A percentile compares a stretch with the other conserved stretches of the same genome.
phyloP scores from a whole-genome alignment of 2,113 vertebrate genomes.

The Xyliphius kryptos region DNA sequence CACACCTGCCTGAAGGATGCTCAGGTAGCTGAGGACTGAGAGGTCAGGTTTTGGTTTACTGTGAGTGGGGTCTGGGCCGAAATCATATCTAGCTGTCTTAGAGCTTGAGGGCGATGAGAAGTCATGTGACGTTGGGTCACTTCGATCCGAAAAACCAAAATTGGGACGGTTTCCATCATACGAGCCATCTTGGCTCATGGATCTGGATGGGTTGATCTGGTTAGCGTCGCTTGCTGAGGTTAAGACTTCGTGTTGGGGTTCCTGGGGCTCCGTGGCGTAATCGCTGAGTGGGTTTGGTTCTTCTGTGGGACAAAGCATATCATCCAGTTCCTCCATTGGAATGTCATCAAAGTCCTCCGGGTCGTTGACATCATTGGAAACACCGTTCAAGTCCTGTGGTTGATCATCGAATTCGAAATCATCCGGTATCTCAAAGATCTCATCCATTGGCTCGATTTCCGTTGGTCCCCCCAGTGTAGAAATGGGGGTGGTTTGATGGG shows the following conservation, averaged over 20 bases:
- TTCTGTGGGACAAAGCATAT: slow-evolving; percentile 54
- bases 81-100: slow-evolving; percentile 17
- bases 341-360: slow-evolving; percentile 72
- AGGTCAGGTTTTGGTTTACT: slow-evolving; percentile 48
- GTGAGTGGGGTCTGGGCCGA: not conserved
- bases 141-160: slow-evolving; percentile 4
- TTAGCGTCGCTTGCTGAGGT: not conserved
- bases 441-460: slow-evolving; percentile 26
- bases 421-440: slow-evolving; percentile 35
- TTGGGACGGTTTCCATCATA: not conserved
- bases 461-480: slow-evolving; percentile 4
- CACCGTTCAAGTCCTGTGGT: slow-evolving; percentile 40
- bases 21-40: slow-evolving; percentile 75
- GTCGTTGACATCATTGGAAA: slow-evolving; percentile 35
- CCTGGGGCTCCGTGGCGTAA: not conserved
- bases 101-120: slow-evolving; percentile 27
- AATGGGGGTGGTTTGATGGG: not conserved
- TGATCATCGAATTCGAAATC: slow-evolving; percentile 33
- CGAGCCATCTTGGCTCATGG: not conserved
- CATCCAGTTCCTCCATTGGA: slow-evolving; percentile 71
- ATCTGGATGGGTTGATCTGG: not conserved
- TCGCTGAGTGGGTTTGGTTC: slow-evolving; percentile 23
- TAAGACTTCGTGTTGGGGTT: slow-evolving; percentile 24
- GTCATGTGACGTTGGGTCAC: slow-evolving; percentile 12
- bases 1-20: slow-evolving; percentile 55